Evolutionary conservation across 2,113 vertebrate species (phyloP), one percentile per base, ranked within the genome.

Genomic region (Oncorhynchus nerka): DNA sequence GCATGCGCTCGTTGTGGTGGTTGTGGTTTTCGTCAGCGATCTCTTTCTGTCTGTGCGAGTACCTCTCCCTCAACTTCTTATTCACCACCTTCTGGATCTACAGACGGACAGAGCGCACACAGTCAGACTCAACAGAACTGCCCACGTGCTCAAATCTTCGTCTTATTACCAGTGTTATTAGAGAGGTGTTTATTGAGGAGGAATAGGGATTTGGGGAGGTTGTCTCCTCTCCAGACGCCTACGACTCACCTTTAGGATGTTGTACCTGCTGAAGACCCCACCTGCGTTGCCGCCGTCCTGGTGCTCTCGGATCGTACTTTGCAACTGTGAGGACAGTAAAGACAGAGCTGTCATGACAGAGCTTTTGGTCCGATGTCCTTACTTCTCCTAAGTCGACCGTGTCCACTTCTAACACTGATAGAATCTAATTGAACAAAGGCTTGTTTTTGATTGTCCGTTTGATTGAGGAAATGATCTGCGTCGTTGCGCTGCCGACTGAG

Each of bases 81-180:
- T 99, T 99, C 86, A 98, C 97, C 4, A 99, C 97, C 84, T 99
- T 99, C 80, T 99, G 98, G 90, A 99, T 99, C 98, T 99, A 91
- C 79, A 86, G 76, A 45, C 9, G 39, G 39, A 7, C 13, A 9
- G 48, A 51, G 13, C 11, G 7, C 4, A 67, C 11, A 68, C 28
- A 15, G 32, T 19, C 6, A 71, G 68, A 66, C 48, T 12, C 15
- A 15, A 28, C 66, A 68, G 26, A 68, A 30, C 24, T 16, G 19
- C 30, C 66, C 30, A 26, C 15, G 24, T 39, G 39, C 39, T 39
- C 39, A 39, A 9, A 19, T 55, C 51, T 4, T 55, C 1, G 34
- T 34, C 34, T 34, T 34, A 34, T 34, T 34, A 34, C 34, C 34
- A 6, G 39, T 9, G 39, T 45, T 45, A 45, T 11, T 45, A 45